A percentile compares a stretch with the other conserved stretches of the same genome.
Evolutionary conservation across 2,797 vertebrate species (phyloP).

Genomic region (Synanceia verrucosa): DNA sequence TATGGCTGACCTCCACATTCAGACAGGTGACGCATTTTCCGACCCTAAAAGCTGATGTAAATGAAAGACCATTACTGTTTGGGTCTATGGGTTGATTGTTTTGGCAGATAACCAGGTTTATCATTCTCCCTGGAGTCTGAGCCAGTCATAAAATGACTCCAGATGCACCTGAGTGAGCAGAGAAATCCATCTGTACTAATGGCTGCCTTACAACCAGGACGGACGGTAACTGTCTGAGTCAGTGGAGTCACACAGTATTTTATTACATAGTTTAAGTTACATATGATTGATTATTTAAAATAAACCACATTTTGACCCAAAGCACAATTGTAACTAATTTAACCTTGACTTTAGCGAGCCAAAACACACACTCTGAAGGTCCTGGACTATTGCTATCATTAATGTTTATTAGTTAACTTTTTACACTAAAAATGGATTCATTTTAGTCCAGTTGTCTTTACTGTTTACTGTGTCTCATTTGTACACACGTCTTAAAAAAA

Average conservation of each 20-base stretch:
- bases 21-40: conserved; percentile 34
- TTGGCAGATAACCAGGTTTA: conserved; percentile 24
- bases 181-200: background rate
- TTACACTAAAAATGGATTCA: background rate
- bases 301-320: background rate
- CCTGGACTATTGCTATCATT: background rate
- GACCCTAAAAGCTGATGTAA: conserved; percentile 25
- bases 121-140: conserved; percentile 34
- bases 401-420: background rate
- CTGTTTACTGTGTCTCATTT: background rate
- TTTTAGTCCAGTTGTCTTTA: background rate
- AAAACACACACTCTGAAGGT: background rate
- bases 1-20: conserved; percentile 7
- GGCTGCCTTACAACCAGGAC: background rate
- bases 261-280: too few species aligned
- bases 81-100: conserved; percentile 16
- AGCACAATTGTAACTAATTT: background rate
- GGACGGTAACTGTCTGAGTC: background rate
- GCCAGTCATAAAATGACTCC: conserved; percentile 22
- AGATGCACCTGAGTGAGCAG: conserved; percentile 24
- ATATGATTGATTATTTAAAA: background rate
- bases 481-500: background rate
- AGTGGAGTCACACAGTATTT: too few species aligned
- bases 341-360: background rate
- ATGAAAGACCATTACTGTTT: conserved; percentile 21